Evolutionary conservation across 1,140 invertebrate genomes (phyloP).

Genomic region (Brachionus rubens): DNA sequence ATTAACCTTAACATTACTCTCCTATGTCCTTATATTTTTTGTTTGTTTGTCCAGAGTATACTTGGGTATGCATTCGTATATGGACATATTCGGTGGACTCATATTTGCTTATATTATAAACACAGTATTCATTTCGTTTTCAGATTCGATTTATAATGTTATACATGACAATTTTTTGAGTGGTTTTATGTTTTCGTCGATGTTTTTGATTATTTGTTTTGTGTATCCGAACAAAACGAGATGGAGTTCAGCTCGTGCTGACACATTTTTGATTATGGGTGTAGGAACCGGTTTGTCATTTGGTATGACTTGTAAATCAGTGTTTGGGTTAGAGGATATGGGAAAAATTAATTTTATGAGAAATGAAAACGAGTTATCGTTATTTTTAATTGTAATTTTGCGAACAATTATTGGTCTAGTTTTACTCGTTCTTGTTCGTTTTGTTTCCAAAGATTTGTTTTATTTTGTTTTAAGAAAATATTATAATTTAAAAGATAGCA

Average conservation of each 20-base stretch:
- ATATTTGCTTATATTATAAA: neutral
- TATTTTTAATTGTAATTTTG: neutral
- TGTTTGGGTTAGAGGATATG: neutral
- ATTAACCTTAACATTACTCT: slow-evolving; percentile 50
- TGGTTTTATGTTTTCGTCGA: neutral
- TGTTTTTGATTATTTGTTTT: slow-evolving; percentile 18
- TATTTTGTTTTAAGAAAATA: neutral
- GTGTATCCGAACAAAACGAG: slow-evolving; percentile 27
- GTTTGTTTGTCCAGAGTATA: slow-evolving; percentile 81
- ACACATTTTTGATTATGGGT: slow-evolving; percentile 38
- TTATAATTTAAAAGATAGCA: neutral
- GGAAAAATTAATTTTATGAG: neutral
- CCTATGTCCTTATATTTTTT: slow-evolving; percentile 61
- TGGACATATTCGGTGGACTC: slow-evolving; percentile 75
- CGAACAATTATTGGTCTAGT: neutral
- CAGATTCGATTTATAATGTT: neutral
- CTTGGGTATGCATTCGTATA: slow-evolving; percentile 83
- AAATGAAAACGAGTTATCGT: neutral
- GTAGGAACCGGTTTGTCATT: slow-evolving; percentile 10
- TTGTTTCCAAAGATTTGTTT: slow-evolving; percentile 5
- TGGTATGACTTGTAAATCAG: slow-evolving; percentile 17
- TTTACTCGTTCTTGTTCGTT: neutral
- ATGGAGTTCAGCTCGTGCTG: slow-evolving; percentile 37
- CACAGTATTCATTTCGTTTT: neutral
- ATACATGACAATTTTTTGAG: neutral